Evolutionary conservation across 2,113 vertebrate species (phyloP).

Genomic region (Oceanodroma tethys): DNA sequence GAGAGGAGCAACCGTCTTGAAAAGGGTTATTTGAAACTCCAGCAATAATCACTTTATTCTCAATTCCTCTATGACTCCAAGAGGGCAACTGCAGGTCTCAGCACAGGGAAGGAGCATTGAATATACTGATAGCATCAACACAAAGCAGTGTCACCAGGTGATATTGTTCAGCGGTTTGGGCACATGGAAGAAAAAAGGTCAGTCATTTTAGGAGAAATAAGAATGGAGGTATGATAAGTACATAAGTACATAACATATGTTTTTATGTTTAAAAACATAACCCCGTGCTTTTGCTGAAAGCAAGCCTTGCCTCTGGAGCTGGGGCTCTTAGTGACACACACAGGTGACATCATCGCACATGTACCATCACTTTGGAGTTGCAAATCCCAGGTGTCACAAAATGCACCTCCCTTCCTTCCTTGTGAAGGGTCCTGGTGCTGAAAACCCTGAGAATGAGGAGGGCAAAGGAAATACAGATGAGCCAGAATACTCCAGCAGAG

Average conservation of each 20-base stretch:
- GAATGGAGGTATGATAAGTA: background rate
- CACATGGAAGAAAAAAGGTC: background rate
- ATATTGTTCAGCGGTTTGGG: background rate
- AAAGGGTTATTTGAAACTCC: slow-evolving; percentile 1
- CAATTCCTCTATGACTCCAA: background rate
- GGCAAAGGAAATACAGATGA: background rate
- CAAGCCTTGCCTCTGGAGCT: background rate
- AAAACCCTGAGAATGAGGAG: background rate
- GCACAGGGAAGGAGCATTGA: background rate
- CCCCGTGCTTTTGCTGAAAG: background rate
- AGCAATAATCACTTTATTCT: background rate
- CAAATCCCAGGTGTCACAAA: background rate
- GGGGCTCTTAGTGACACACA: background rate
- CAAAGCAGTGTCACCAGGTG: background rate
- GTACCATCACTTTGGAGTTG: background rate
- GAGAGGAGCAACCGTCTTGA: background rate
- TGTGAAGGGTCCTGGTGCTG: background rate
- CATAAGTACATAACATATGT: no score
- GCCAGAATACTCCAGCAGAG: background rate
- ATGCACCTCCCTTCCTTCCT: background rate
- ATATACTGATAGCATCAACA: background rate
- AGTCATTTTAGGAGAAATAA: background rate
- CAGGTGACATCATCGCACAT: no score
- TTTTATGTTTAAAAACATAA: background rate
- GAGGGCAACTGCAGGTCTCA: background rate